Conservation (phyloP, 1,140 invertebrate genomes). For the Contarinia nasturtii region DNA sequence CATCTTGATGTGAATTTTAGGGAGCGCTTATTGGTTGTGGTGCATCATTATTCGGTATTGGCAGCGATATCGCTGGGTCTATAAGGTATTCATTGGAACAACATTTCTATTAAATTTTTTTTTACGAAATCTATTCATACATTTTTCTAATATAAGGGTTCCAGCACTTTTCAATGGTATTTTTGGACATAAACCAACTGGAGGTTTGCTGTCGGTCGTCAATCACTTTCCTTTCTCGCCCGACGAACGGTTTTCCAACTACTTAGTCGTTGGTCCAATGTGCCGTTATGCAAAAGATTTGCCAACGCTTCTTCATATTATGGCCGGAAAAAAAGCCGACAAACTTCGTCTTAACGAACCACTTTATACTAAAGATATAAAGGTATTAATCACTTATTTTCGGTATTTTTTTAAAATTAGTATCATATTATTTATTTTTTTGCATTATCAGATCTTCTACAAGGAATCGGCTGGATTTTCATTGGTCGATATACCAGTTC, state of each 20-base stretch:
- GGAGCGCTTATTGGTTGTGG: conserved; percentile 45
- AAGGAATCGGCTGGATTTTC: conserved; percentile 36
- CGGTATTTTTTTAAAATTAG: conserved; percentile 1
- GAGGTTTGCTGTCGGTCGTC: conserved; percentile 29
- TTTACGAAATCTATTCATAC: no score
- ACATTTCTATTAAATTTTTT: no score
- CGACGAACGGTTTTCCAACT: conserved; percentile 26
- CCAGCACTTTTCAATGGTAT: conserved; percentile 71
- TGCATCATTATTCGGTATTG: conserved; percentile 59
- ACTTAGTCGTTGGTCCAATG: conserved; percentile 55
- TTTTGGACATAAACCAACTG: conserved; percentile 72
- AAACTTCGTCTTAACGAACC: conserved; percentile 23
- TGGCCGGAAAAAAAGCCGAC: conserved; percentile 26
- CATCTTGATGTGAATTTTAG: conserved; percentile 17
- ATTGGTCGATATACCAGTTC: conserved; percentile 25
- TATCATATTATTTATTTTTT: neutral
- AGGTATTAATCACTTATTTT: conserved; percentile 15
- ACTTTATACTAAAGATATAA: conserved; percentile 37
- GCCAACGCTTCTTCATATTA: conserved; percentile 38
- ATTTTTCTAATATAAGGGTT: no score
- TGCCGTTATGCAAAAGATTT: conserved; percentile 60
- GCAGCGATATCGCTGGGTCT: conserved; percentile 73
- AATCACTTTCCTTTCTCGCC: conserved; percentile 34
- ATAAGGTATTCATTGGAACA: no score
- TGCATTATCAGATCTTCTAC: conserved; percentile 29